phyloP scores from a whole-genome alignment of 1,140 invertebrate genomes.

The Drosophila erecta region DNA sequence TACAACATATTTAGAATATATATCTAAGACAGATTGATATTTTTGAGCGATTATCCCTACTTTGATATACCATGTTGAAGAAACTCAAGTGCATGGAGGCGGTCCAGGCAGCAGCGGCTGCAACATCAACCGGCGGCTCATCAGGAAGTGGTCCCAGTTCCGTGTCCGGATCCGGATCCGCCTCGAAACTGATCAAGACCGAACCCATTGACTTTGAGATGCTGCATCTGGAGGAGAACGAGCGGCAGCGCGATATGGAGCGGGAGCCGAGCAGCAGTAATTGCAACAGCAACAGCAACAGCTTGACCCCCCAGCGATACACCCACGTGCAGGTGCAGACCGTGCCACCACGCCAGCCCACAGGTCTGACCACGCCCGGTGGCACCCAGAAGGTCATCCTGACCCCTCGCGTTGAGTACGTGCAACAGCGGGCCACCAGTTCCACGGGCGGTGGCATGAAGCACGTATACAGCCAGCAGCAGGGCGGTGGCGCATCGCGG shows the following conservation, averaged over 20 bases:
- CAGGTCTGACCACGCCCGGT: conserved; percentile 55
- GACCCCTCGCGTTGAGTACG: conserved; percentile 75
- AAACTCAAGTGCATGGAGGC: conserved; percentile 81
- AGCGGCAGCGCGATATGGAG: conserved; percentile 20
- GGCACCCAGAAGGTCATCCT: conserved; percentile 81
- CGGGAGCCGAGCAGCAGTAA: conserved; percentile 17
- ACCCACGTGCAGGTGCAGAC: conserved; percentile 81
- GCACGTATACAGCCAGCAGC: conserved; percentile 61
- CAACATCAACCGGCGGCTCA: conserved; percentile 7
- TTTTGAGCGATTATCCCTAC: conserved; percentile 33
- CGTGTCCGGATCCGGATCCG: background rate
- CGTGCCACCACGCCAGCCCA: conserved; percentile 71
- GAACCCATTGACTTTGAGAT: conserved; percentile 80
- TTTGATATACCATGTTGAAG: conserved; percentile 67
- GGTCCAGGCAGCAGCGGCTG: conserved; percentile 60
- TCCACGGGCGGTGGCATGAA: conserved; percentile 42
- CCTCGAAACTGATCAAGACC: conserved; percentile 70
- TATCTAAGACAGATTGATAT: conserved; percentile 46
- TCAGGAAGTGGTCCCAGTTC: background rate
- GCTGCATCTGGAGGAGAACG: conserved; percentile 72
- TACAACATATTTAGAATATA: conserved; percentile 29
- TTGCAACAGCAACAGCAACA: background rate
- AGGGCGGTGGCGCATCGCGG: conserved; percentile 4
- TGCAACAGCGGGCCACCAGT: conserved; percentile 58
- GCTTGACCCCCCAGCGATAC: conserved; percentile 50